Evolutionary conservation across 2,797 vertebrate genomes (phyloP).

Genomic region (Paedocypris micromegethes): DNA sequence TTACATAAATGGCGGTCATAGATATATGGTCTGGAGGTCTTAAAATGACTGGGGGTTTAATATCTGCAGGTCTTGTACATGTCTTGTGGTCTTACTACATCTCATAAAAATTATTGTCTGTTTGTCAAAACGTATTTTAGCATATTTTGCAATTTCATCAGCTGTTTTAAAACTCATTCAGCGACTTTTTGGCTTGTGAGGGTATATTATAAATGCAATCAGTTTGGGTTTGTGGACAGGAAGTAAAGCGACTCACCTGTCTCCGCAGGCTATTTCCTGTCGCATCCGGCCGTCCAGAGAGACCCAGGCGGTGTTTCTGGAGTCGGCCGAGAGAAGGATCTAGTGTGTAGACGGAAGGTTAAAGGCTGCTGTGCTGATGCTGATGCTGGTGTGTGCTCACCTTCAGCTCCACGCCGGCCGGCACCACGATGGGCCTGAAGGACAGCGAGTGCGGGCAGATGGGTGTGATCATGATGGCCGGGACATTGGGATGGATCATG

Average conservation of each 20-base stretch:
- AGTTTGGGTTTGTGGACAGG: background rate
- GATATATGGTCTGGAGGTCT: no score
- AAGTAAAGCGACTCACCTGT: slow-evolving; percentile 60
- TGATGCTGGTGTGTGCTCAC: slow-evolving; percentile 28
- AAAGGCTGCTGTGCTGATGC: no score
- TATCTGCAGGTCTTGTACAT: no score
- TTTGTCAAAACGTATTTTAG: no score
- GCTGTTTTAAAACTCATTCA: background rate
- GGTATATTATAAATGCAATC: no score
- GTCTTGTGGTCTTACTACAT: no score
- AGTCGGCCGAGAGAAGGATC: slow-evolving; percentile 74
- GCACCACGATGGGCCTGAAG: slow-evolving; percentile 78
- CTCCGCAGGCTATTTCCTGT: slow-evolving; percentile 75
- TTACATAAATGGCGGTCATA: no score
- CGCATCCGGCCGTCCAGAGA: slow-evolving; percentile 76
- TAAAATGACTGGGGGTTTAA: no score
- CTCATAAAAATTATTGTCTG: no score
- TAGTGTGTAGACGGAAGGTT: slow-evolving; percentile 36
- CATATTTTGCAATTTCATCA: no score
- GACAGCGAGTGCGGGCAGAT: slow-evolving; percentile 80
- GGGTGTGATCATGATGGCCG: slow-evolving; percentile 79
- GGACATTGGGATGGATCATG: slow-evolving; percentile 80
- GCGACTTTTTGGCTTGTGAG: background rate
- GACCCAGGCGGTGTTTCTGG: slow-evolving; percentile 77
- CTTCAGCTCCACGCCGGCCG: slow-evolving; percentile 76